phyloP scores from a whole-genome alignment of 2,113 vertebrate species.

The Bos taurus region ARS-UCD2.0 NC_037351.1:53567501-53568000 shows the following conservation, averaged over 20 bases:
- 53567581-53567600: fast-evolving
- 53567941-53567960: not conserved
- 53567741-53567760: not conserved
- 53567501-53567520: not conserved
- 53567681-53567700: not conserved
- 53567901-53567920: not conserved
- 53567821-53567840: not conserved
- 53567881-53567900: not conserved
- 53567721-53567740: not conserved
- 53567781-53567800: not conserved
- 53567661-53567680: not conserved
- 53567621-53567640: not conserved
- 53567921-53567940: not conserved
- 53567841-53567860: no score
- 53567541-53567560: not conserved
- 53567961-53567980: not conserved
- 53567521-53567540: not conserved
- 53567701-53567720: not conserved
- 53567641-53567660: not conserved
- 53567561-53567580: not conserved
- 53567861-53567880: not conserved
- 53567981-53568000: not conserved
- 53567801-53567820: not conserved
- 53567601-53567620: not conserved
- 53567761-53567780: not conserved